phyloP scores from a whole-genome alignment of 2,888 invertebrate genomes.

The Hirtodrosophila confusa region DNA sequence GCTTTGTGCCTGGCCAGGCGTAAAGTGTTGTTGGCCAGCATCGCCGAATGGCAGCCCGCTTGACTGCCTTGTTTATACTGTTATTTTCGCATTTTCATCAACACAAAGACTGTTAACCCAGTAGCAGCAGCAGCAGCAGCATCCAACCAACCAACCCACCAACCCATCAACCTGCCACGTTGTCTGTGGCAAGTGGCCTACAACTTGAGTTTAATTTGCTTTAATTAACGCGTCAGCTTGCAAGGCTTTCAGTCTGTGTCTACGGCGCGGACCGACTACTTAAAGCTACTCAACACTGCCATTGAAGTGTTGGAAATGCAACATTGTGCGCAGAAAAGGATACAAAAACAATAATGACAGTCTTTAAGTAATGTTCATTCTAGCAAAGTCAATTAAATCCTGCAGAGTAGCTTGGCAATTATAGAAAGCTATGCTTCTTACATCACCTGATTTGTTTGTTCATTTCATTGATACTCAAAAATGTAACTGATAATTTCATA shows the following conservation, averaged over 20 bases:
- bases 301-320: slow-evolving; percentile 3
- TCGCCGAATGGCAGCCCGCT: slow-evolving; percentile 12
- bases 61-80: slow-evolving; percentile 40
- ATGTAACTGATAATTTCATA: no score
- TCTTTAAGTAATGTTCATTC: no score
- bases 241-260: slow-evolving; percentile 9
- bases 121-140: slow-evolving; percentile 6
- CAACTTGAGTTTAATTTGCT: slow-evolving; percentile 63
- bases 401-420: no score
- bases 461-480: no score
- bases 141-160: not conserved
- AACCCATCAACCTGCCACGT: slow-evolving; percentile 22
- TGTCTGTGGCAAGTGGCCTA: slow-evolving; percentile 39
- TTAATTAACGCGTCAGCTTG: slow-evolving; percentile 68
- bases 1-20: slow-evolving; percentile 37
- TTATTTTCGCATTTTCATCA: slow-evolving; percentile 72
- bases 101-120: slow-evolving; percentile 61
- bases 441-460: no score
- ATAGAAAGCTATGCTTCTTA: no score
- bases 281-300: slow-evolving; percentile 20
- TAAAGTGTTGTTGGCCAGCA: slow-evolving; percentile 29
- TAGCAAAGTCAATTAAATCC: no score
- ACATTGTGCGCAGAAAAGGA: slow-evolving; percentile 1
- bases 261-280: not conserved
- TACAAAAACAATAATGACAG: no score